Evolutionary conservation across 2,888 invertebrate species (phyloP).

Genomic region (Leucophora obtusa): DNA sequence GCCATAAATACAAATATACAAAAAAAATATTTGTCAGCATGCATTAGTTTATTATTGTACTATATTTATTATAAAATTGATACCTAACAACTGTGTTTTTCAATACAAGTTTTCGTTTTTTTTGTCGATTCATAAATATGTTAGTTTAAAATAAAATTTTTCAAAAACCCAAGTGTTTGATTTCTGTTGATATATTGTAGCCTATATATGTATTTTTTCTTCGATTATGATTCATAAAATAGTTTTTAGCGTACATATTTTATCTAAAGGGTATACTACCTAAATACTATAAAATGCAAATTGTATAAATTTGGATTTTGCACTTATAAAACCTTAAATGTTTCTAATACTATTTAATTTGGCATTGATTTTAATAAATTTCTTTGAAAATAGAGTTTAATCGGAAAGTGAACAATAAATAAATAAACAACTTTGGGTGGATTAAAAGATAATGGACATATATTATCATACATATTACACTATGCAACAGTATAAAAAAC

Average conservation of each 20-base stretch:
- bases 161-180: conserved; percentile 60
- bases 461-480: too few species aligned
- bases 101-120: conserved; percentile 34
- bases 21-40: conserved; percentile 59
- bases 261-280: conserved; percentile 41
- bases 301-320: not conserved
- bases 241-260: conserved; percentile 37
- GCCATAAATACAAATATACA: conserved; percentile 46
- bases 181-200: conserved; percentile 38
- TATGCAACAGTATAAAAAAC: too few species aligned
- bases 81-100: conserved; percentile 61
- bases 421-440: not conserved
- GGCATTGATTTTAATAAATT: not conserved
- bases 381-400: not conserved
- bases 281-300: not conserved
- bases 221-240: conserved; percentile 57
- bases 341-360: not conserved
- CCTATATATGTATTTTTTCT: conserved; percentile 44
- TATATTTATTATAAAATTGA: conserved; percentile 57
- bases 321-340: not conserved
- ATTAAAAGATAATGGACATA: too few species aligned
- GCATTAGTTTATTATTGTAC: conserved; percentile 47
- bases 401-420: not conserved
- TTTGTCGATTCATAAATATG: not conserved
- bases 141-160: conserved; percentile 24